Evolutionary conservation across 2,797 vertebrate genomes (phyloP), one percentile per base, ranked within the genome.

Genomic region (Geotrypetes seraphini): DNA sequence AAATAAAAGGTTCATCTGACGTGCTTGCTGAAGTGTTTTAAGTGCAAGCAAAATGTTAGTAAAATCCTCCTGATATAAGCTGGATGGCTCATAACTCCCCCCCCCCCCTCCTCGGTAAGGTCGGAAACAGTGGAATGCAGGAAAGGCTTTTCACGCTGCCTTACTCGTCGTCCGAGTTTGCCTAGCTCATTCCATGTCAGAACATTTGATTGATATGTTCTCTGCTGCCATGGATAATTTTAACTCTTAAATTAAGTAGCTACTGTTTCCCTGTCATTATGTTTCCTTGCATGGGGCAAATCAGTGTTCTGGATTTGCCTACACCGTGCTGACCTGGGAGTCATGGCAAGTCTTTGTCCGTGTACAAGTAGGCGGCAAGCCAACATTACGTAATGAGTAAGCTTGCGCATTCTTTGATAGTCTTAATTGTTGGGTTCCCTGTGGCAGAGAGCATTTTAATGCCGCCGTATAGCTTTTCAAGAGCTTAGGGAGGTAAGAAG

Each of bases 171-270:
- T 43, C 64, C 68, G 55, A 60, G 70, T 77, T 74, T 71, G 70
- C 75, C 64, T 50, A 64, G 57, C 60, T 72, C 64, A 79, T 81
- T 83, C 83, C 78, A 77, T 81, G 84, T 69, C 83, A 84, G 68
- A 75, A 77, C 64, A 74, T 77, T 76, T 94, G 91, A 96, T 89
- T 90, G 89, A 94, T 95, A 83, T 82, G 71, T 72, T 81, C 66
- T 71, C 72, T 86, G 80, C 78, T 83, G 85, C 87, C 83, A 83
- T 79, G 86, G 89, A 83, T 90, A 87, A 89, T 94, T 91, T 88
- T 86, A 78, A 66, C 76, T 81, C 63, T 75, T 90, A 84, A 87
- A 92, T 91, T 88, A 91, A 91, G 78, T 77, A 85, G 83, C 69
- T 63, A 25, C 64, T 64, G 70, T 75, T 75, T 77, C 78, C 60